Percentiles rank a stretch among this genome's conserved stretches.
These are phyloP conservation scores for Caenorhabditis doughertyi DNA, from an alignment of 2,888 invertebrate species.

Conservation along the genomic window DNA sequence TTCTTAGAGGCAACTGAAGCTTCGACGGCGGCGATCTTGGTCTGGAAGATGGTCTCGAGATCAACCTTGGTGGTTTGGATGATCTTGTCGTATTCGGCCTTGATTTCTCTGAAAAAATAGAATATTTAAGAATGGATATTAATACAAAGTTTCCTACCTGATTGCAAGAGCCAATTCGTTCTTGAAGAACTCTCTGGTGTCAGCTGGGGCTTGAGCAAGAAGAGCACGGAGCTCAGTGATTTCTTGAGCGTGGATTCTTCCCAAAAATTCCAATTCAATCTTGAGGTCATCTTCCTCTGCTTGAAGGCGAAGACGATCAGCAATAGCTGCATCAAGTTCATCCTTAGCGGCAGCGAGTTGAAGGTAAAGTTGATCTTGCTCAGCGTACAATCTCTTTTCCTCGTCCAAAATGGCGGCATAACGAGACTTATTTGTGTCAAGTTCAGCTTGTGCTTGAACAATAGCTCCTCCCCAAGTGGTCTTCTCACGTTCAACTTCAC, in stretches of 20 bases:
- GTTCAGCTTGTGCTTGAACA: constrained; percentile 54
- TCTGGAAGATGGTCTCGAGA: constrained; percentile 84
- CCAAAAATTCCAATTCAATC: constrained; percentile 85
- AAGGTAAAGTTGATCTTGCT: constrained; percentile 58
- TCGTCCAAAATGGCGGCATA: constrained; percentile 61
- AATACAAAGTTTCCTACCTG: constrained; percentile 27
- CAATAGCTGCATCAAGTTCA: constrained; percentile 58
- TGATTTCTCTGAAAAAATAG: constrained; percentile 83
- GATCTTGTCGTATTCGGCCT: constrained; percentile 84
- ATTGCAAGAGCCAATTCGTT: constrained; percentile 84
- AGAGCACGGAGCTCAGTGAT: constrained; percentile 84
- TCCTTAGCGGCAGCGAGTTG: constrained; percentile 60
- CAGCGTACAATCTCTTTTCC: constrained; percentile 61
- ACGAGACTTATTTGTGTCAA: constrained; percentile 58
- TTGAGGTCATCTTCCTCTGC: constrained; percentile 84
- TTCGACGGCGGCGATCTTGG: constrained; percentile 70
- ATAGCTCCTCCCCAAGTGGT: constrained; percentile 66
- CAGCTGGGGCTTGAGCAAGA: constrained; percentile 72
- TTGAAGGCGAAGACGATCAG: constrained; percentile 84
- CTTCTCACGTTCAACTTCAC: constrained; percentile 62
- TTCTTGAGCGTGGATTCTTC: constrained; percentile 84
- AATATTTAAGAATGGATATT: neutral
- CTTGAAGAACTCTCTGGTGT: constrained; percentile 85
- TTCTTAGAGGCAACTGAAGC: constrained; percentile 85
- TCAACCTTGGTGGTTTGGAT: constrained; percentile 83